A percentile compares a stretch with the other conserved stretches of the same genome.
phyloP scores from a whole-genome alignment of 2,113 vertebrate genomes.

The Pedetes capensis region DNA sequence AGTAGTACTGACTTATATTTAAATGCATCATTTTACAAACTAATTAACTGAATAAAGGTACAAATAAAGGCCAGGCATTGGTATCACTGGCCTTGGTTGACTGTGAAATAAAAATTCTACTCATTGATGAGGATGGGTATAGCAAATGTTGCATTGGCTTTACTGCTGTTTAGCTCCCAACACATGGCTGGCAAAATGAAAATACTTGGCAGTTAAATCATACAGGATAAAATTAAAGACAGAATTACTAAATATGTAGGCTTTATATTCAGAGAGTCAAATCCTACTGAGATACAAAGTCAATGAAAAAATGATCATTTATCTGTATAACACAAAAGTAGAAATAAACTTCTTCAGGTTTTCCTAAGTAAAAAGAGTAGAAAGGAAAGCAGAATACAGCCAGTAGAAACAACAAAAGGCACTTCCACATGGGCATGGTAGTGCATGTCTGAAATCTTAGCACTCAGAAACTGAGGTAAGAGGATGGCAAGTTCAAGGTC shows the following conservation, averaged over 20 bases:
- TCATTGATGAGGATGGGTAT: not conserved
- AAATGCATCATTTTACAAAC: conserved; percentile 54
- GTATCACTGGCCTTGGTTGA: not conserved
- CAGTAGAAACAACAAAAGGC: not conserved
- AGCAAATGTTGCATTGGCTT: not conserved
- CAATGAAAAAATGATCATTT: not conserved
- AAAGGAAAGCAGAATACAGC: not conserved
- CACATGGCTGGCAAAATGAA: not conserved
- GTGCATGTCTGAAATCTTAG: not conserved
- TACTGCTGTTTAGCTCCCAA: not conserved
- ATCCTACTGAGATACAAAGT: not conserved
- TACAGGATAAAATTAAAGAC: not conserved
- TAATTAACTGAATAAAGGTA: conserved; percentile 73
- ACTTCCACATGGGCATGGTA: not conserved
- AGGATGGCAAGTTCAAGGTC: not conserved
- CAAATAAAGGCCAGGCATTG: conserved; percentile 40
- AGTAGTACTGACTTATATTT: conserved; percentile 67
- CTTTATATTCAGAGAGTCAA: not conserved
- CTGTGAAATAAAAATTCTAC: not conserved
- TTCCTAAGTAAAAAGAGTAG: not conserved
- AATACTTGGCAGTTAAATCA: not conserved
- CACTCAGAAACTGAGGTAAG: not conserved
- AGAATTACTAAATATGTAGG: not conserved
- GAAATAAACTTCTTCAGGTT: not conserved
- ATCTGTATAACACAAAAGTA: not conserved